phyloP scores from a whole-genome alignment of 2,888 invertebrate genomes.

The Arge pagana region DNA sequence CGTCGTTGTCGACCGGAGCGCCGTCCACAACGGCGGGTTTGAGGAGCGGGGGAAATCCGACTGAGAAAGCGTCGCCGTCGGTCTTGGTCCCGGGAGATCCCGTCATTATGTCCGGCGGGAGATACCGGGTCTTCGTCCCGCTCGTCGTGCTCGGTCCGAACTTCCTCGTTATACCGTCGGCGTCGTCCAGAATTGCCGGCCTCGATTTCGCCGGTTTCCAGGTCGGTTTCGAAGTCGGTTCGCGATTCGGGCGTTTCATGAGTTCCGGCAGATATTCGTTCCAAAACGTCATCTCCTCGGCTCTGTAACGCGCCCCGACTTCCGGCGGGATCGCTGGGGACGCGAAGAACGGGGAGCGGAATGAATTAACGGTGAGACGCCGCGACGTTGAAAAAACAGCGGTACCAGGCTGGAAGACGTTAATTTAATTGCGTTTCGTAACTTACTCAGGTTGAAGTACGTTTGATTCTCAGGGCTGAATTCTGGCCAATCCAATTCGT shows the following conservation, averaged over 20 bases:
- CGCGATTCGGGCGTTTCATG: conserved; percentile 59
- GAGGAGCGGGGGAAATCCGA: not conserved
- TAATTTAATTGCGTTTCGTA: not conserved
- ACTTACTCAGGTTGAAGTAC: conserved; percentile 77
- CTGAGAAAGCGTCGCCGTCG: conserved; percentile 16
- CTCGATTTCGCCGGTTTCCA: conserved; percentile 41
- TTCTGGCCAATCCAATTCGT: conserved; percentile 82
- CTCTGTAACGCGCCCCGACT: conserved; percentile 75
- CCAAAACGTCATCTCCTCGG: conserved; percentile 83
- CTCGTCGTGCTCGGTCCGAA: conserved; percentile 34
- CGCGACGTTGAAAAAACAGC: not conserved
- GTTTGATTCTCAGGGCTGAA: conserved; percentile 76
- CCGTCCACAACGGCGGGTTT: conserved; percentile 38
- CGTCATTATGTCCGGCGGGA: conserved; percentile 32
- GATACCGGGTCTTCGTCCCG: conserved; percentile 26
- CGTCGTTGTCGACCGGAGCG: conserved; percentile 38
- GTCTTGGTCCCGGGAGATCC: conserved; percentile 19
- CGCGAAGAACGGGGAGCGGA: conserved; percentile 1
- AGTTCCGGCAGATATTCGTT: conserved; percentile 78
- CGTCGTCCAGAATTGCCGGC: conserved; percentile 43
- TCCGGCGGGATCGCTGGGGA: conserved; percentile 76
- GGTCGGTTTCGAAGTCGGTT: conserved; percentile 28
- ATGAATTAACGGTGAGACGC: not conserved
- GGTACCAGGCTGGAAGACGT: no score
- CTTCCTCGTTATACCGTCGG: conserved; percentile 44